Evolutionary conservation across 1,140 invertebrate species (phyloP), one percentile per base, ranked within the genome.

Genomic region (Diorhabda carinulata): DNA sequence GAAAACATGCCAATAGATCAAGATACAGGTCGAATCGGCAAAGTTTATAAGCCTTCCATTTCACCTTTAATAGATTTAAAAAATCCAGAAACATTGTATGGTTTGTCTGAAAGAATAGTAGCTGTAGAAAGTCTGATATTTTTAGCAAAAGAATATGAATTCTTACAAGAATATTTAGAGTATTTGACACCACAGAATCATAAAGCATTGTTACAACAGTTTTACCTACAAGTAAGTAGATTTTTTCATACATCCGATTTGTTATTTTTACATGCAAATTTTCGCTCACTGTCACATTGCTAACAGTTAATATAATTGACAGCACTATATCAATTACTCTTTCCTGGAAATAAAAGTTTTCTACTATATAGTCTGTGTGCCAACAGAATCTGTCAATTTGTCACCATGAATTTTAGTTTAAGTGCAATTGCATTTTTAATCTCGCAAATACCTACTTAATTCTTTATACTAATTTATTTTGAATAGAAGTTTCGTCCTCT

Each of bases 101-200:
- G 94, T 3, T 80, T 98, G 7, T 84, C 89, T 2, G 94, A 96
- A 79, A 86, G 96, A 72, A 89, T 97, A 43, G 91, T 97, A 4
- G 96, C 92, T 0, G 90, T 96, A 0, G 96, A 98, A 83, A 98
- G 95, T 74, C 85, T 95, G 2, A 88, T 95, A 75, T 98, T 96
- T 83, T 85, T 98, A 73, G 88, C 92, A 2, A 89, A 91, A 74
- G 96, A 98, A 81, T 92, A 95, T 72, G 89, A 94, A 78, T 86
- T 89, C 61, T 82, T 98, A 0, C 90, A 91, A 70, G 87, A 89
- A 5, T 94, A 96, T 80, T 84, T 98, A 73, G 91, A 92, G 78
- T 86, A 89, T 66, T 82, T 95, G 57, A 85, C 92, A 8, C 85
- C 84, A 1, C 77, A 78, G 10, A 83, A 86, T 64, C 90, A 89